phyloP scores from a whole-genome alignment of 1,140 invertebrate species.

The Drosophila nasuta region DNA sequence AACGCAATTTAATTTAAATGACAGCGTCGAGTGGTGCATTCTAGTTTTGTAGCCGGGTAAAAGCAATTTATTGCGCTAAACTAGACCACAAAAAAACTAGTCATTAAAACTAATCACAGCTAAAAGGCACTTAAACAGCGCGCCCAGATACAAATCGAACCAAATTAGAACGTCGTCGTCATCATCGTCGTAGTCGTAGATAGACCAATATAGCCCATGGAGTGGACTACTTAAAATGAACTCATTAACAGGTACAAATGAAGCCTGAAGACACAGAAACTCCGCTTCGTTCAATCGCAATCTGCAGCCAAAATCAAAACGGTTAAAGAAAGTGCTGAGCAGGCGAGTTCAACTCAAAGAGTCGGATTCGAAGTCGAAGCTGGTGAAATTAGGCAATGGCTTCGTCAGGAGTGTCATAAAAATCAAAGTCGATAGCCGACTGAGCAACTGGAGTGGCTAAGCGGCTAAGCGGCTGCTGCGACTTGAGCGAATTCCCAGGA shows the following conservation, averaged over 20 bases:
- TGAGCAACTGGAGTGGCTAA: not conserved
- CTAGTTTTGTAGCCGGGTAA: slow-evolving; percentile 31
- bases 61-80: slow-evolving; percentile 51
- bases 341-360: slow-evolving; percentile 18
- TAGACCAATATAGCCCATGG: slow-evolving; percentile 10
- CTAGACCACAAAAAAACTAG: slow-evolving; percentile 53
- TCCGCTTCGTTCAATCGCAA: slow-evolving; percentile 10
- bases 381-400: slow-evolving; percentile 72
- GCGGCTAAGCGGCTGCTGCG: slow-evolving; percentile 57
- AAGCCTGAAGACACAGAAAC: slow-evolving; percentile 16
- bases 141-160: slow-evolving; percentile 71
- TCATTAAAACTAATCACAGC: slow-evolving; percentile 80
- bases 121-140: slow-evolving; percentile 74
- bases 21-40: slow-evolving; percentile 38
- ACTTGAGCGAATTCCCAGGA: slow-evolving; percentile 67
- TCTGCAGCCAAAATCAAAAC: slow-evolving; percentile 34
- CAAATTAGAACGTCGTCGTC: slow-evolving; percentile 65
- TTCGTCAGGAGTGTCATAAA: slow-evolving; percentile 65
- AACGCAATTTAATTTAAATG: slow-evolving; percentile 63
- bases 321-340: slow-evolving; percentile 69
- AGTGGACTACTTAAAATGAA: slow-evolving; percentile 76
- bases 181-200: not conserved
- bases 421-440: slow-evolving; percentile 81
- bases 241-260: slow-evolving; percentile 66
- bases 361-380: not conserved